These are phyloP conservation scores for Agrochola macilenta DNA, from an alignment of 2,888 invertebrate genomes.

Conservation along the genomic window DNA sequence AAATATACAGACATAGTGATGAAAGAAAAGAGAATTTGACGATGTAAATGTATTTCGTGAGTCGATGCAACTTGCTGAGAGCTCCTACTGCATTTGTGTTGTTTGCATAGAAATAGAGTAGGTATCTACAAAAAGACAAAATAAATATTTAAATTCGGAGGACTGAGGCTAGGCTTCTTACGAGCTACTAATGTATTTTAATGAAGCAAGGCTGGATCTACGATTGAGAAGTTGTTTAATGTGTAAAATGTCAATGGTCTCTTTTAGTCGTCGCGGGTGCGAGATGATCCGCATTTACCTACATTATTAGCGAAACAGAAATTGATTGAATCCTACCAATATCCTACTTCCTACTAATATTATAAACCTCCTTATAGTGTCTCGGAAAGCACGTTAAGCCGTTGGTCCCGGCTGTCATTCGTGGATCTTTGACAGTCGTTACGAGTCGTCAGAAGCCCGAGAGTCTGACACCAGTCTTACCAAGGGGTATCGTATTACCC, in stretches of 20 bases:
- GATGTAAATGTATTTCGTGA: neutral
- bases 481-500: too few species aligned
- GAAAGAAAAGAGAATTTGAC: too few species aligned
- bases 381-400: too few species aligned
- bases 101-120: neutral
- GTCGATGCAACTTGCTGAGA: conserved; percentile 8
- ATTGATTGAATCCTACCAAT: too few species aligned
- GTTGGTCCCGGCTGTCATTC: too few species aligned
- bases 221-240: conserved; percentile 1
- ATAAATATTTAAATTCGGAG: conserved; percentile 37
- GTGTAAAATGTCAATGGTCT: neutral
- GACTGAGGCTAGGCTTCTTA: conserved; percentile 20
- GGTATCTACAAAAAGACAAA: conserved; percentile 12
- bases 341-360: too few species aligned
- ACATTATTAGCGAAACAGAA: neutral
- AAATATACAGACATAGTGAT: too few species aligned
- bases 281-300: neutral
- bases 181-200: conserved; percentile 25
- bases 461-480: too few species aligned
- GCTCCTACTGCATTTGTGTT: neutral
- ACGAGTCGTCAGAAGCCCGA: too few species aligned
- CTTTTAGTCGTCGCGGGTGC: neutral
- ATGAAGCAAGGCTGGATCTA: conserved; percentile 13
- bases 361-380: too few species aligned
- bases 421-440: too few species aligned